A percentile compares a stretch with the other conserved stretches of the same genome.
phyloP scores from a whole-genome alignment of 2,113 vertebrate genomes.

The Spheniscus mendiculus region DNA sequence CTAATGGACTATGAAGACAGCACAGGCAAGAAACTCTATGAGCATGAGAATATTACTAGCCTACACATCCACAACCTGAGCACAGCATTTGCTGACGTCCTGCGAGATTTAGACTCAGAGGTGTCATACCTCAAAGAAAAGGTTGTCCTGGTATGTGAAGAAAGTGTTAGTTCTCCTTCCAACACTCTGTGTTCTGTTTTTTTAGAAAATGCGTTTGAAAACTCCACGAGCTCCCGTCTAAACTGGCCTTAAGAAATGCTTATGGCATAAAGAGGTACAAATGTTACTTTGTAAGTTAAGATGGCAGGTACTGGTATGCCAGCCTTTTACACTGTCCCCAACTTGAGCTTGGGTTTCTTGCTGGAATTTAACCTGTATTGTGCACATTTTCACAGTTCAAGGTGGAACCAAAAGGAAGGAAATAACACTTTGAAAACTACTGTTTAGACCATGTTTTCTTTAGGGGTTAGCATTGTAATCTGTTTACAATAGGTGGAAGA shows the following conservation, averaged over 20 bases:
- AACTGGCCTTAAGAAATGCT: background rate
- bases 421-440: background rate
- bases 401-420: no score
- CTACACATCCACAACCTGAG: conserved; percentile 51
- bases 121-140: conserved; percentile 68
- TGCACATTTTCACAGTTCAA: background rate
- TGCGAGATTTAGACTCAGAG: conserved; percentile 66
- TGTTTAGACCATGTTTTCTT: background rate
- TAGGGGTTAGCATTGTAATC: background rate
- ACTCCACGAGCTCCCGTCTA: fast-evolving
- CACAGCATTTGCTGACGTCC: conserved; percentile 45
- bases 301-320: background rate
- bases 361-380: background rate
- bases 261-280: background rate
- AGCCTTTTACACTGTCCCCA: background rate
- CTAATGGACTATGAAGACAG: conserved; percentile 63
- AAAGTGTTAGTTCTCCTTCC: conserved; percentile 1
- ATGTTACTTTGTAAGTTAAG: background rate
- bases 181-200: background rate
- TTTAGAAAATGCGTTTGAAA: background rate
- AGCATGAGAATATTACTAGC: background rate
- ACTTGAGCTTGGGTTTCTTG: background rate
- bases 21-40: conserved; percentile 38
- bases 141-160: conserved; percentile 75
- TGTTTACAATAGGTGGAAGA: conserved; percentile 65